Conservation (phyloP, 2,797 vertebrate genomes). For the Podargus strigoides region DNA sequence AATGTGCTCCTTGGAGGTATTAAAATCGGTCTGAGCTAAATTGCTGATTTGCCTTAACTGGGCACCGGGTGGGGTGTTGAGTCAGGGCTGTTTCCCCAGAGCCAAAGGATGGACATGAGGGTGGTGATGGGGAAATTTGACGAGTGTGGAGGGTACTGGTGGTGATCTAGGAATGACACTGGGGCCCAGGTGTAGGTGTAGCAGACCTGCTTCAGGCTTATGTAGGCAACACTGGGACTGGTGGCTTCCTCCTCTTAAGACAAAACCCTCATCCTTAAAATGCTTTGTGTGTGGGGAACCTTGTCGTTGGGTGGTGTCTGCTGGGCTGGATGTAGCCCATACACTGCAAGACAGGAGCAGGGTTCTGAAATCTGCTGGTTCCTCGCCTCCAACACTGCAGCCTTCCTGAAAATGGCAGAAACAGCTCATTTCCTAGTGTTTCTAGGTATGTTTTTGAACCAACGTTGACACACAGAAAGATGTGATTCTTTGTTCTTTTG, state of each 20-base stretch:
- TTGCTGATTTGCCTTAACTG: not conserved
- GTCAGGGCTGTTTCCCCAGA: not conserved
- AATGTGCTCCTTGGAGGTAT: not conserved
- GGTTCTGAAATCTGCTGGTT: not conserved
- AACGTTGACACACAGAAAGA: not conserved
- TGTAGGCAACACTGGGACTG: not conserved
- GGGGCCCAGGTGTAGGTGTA: not conserved
- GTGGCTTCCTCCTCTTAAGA: not conserved
- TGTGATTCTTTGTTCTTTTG: not conserved
- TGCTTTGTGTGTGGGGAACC: not conserved
- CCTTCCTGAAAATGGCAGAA: not conserved
- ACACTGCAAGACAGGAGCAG: not conserved
- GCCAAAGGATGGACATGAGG: not conserved
- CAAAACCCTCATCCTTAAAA: not conserved
- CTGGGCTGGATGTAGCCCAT: not conserved
- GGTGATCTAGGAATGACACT: not conserved
- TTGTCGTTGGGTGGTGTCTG: not conserved
- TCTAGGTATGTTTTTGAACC: not conserved
- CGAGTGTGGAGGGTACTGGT: not conserved
- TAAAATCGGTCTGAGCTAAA: not conserved
- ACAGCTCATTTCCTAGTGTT: not conserved
- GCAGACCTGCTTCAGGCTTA: not conserved
- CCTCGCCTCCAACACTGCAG: not conserved
- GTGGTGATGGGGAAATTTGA: not conserved
- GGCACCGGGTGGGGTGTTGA: not conserved